A percentile compares a stretch with the other conserved stretches of the same genome.
Evolutionary conservation across 2,113 vertebrate genomes (phyloP).

Genomic region (Syngnathus scovelli): DNA sequence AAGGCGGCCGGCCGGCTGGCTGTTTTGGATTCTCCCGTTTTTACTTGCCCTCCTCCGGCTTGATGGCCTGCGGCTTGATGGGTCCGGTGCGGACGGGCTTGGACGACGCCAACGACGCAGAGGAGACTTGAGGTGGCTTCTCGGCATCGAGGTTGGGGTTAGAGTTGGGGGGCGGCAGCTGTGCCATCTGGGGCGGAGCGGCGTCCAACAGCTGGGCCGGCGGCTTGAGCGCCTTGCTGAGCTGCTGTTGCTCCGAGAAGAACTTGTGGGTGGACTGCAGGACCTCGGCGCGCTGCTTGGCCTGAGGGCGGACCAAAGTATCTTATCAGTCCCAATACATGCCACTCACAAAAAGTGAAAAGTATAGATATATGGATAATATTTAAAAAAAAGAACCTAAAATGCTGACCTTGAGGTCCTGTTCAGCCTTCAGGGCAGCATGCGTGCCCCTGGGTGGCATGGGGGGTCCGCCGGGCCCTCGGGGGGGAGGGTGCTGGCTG

Average conservation of each 20-base stretch:
- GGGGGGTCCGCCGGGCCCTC: constrained; percentile 80
- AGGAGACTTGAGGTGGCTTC: constrained; percentile 68
- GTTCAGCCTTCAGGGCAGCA: constrained; percentile 87
- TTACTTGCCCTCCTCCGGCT: constrained; percentile 95
- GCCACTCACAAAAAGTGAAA: too few relatives aligned
- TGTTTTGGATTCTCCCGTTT: constrained; percentile 36
- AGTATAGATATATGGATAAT: too few relatives aligned
- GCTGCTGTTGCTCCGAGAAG: constrained; percentile 91
- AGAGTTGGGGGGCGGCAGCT: constrained; percentile 72
- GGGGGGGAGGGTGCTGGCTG: constrained; percentile 78
- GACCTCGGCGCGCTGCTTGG: constrained; percentile 97
- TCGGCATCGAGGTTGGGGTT: constrained; percentile 72
- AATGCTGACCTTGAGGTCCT: constrained; percentile 82
- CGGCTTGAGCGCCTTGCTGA: constrained; percentile 81
- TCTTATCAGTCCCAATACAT: background rate
- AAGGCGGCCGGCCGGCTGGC: constrained; percentile 31
- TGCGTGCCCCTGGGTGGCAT: constrained; percentile 82
- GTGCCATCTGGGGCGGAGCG: constrained; percentile 51
- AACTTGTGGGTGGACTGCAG: constrained; percentile 98
- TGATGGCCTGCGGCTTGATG: constrained; percentile 98
- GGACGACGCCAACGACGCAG: constrained; percentile 33
- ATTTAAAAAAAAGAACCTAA: background rate
- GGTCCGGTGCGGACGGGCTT: constrained; percentile 97
- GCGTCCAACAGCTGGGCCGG: constrained; percentile 49
- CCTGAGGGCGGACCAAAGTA: constrained; percentile 63